phyloP scores from a whole-genome alignment of 1,140 invertebrate species.

The Ips typographus region DNA sequence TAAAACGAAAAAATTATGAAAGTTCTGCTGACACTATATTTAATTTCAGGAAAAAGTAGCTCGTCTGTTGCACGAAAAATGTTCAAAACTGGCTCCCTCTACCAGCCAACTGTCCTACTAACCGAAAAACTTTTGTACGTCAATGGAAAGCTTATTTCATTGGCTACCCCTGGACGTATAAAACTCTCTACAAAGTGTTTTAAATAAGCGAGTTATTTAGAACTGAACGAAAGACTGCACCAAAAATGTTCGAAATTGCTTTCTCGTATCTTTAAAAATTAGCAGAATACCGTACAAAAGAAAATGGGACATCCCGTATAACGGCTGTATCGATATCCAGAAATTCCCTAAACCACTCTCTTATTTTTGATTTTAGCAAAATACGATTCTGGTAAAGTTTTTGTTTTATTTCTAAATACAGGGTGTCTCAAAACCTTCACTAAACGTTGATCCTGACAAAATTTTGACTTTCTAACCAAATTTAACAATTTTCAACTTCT shows the following conservation, averaged over 20 bases:
- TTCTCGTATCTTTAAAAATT: constrained; percentile 3
- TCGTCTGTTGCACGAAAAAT: too few relatives aligned
- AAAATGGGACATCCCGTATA: constrained; percentile 2
- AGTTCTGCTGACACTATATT: too few relatives aligned
- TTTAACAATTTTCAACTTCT: neutral
- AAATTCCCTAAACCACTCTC: neutral
- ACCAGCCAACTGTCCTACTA: too few relatives aligned
- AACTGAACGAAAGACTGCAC: neutral
- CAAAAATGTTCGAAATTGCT: neutral
- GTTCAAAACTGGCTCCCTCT: too few relatives aligned
- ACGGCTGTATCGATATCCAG: too few relatives aligned
- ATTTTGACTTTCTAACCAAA: neutral
- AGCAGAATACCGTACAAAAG: neutral
- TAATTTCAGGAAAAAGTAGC: too few relatives aligned
- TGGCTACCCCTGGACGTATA: too few relatives aligned
- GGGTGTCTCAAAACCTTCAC: neutral
- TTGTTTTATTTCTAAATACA: neutral
- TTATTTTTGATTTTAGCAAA: neutral
- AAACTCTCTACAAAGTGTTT: too few relatives aligned
- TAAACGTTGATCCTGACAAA: too few relatives aligned
- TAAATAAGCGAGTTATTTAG: too few relatives aligned
- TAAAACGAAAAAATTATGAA: too few relatives aligned
- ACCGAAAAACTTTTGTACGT: neutral
- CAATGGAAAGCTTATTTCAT: too few relatives aligned
- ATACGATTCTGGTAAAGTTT: neutral